phyloP scores from a whole-genome alignment of 1,140 invertebrate species.

The Drosophila ohnishii region DNA sequence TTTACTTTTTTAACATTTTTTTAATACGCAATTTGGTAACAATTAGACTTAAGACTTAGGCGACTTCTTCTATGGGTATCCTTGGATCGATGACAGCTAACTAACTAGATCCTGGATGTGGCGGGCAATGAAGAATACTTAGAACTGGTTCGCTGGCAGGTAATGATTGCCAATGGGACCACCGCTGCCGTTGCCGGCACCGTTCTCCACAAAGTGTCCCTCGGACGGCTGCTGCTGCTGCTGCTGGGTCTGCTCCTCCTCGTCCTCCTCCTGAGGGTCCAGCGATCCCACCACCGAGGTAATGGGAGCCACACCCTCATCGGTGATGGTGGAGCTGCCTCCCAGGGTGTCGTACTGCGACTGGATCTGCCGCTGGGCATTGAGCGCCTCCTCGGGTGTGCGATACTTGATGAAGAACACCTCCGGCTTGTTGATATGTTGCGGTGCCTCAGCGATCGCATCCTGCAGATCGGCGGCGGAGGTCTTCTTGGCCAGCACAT shows the following conservation, averaged over 20 bases:
- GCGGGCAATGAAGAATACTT: slow-evolving; percentile 69
- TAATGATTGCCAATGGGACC: slow-evolving; percentile 60
- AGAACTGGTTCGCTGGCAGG: slow-evolving; percentile 74
- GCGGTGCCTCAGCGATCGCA: slow-evolving; percentile 87
- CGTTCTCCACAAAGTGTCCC: slow-evolving; percentile 45
- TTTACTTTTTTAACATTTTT: slow-evolving; percentile 11
- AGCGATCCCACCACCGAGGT: slow-evolving; percentile 78
- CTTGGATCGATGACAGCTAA: slow-evolving; percentile 52
- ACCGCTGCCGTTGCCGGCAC: slow-evolving; percentile 31
- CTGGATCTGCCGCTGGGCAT: slow-evolving; percentile 81
- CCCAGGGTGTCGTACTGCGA: slow-evolving; percentile 79
- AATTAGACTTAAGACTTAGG: slow-evolving; percentile 36
- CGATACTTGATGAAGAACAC: slow-evolving; percentile 86
- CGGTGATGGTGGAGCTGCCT: slow-evolving; percentile 74
- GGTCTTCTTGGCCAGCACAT: slow-evolving; percentile 92
- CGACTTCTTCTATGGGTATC: slow-evolving; percentile 6
- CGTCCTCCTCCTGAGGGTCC: slow-evolving; percentile 72
- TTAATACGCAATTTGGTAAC: slow-evolving; percentile 39
- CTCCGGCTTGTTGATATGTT: slow-evolving; percentile 85
- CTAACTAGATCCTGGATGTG: slow-evolving; percentile 68
- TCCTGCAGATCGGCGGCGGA: slow-evolving; percentile 89
- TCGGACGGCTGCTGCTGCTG: slow-evolving; percentile 25
- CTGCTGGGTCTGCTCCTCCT: slow-evolving; percentile 58
- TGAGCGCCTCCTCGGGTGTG: slow-evolving; percentile 86
- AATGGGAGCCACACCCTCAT: slow-evolving; percentile 78